These are phyloP conservation scores for Pherbina coryleti DNA, from an alignment of 2,888 invertebrate genomes.

Conservation along the genomic window DNA sequence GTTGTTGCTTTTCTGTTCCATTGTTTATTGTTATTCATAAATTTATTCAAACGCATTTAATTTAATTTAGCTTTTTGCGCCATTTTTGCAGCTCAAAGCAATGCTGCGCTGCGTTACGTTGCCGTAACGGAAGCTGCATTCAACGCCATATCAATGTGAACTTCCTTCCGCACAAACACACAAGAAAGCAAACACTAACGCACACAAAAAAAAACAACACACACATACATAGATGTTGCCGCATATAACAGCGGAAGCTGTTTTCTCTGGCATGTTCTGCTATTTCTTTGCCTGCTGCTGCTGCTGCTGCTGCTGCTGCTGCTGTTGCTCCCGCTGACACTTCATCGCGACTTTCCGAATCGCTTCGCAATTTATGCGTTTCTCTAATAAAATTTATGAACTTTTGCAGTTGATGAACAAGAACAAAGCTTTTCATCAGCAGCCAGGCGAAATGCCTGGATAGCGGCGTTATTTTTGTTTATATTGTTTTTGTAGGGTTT, in stretches of 20 bases:
- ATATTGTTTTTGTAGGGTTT: background rate
- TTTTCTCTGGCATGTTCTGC: background rate
- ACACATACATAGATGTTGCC: background rate
- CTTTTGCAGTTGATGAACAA: slow-evolving; percentile 38
- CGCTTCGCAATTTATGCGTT: slow-evolving; percentile 38
- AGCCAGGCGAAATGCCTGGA: slow-evolving; percentile 10
- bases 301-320: background rate
- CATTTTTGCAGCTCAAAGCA: background rate
- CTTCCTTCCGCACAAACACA: slow-evolving; percentile 20
- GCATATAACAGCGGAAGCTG: background rate
- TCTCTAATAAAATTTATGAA: slow-evolving; percentile 41
- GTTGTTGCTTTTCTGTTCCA: slow-evolving; percentile 45
- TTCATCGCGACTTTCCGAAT: slow-evolving; percentile 2
- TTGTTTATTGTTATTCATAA: slow-evolving; percentile 57
- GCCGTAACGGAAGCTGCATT: slow-evolving; percentile 26
- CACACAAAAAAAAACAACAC: background rate
- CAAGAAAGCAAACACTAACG: slow-evolving; percentile 9
- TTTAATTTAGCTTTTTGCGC: slow-evolving; percentile 41
- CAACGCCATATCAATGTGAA: slow-evolving; percentile 32
- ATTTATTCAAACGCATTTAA: slow-evolving; percentile 58
- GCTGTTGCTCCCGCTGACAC: background rate
- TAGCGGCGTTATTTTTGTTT: background rate
- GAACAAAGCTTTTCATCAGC: slow-evolving; percentile 34
- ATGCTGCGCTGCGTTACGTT: background rate
- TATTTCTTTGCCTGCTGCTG: background rate